Evolutionary conservation across 2,888 invertebrate species (phyloP).

Genomic region (Cataglyphis rosenhaueri): DNA sequence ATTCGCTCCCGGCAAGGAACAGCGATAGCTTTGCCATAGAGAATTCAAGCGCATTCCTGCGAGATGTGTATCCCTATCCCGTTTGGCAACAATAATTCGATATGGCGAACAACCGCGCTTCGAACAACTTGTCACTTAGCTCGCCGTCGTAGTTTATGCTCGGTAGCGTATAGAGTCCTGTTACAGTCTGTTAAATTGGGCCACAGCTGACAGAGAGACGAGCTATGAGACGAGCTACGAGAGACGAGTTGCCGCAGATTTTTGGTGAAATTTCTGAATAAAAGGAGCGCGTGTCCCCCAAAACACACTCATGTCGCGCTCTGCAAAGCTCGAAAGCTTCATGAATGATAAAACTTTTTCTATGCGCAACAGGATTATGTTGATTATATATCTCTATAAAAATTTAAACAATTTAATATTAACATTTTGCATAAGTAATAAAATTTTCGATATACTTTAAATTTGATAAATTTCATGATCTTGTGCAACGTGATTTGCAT

Average conservation of each 20-base stretch:
- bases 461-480: conserved; percentile 6
- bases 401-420: conserved; percentile 12
- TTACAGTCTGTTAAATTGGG: conserved; percentile 65
- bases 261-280: conserved; percentile 19
- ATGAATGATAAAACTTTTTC: not conserved
- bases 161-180: conserved; percentile 43
- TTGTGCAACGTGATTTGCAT: not conserved
- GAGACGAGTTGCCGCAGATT: conserved; percentile 6
- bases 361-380: not conserved
- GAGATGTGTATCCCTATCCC: conserved; percentile 56
- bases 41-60: conserved; percentile 38
- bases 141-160: conserved; percentile 53
- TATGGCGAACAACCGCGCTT: conserved; percentile 62
- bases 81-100: conserved; percentile 68
- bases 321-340: not conserved
- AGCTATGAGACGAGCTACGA: not conserved
- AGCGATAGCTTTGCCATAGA: conserved; percentile 3
- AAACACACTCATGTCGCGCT: not conserved
- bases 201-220: conserved; percentile 28
- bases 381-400: not conserved
- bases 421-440: conserved; percentile 19
- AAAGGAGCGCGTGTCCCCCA: not conserved
- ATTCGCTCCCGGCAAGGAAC: not conserved
- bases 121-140: conserved; percentile 72
- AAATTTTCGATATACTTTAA: conserved; percentile 2